Evolutionary conservation across 2,113 vertebrate genomes (phyloP), one percentile per base, ranked within the genome.

Genomic region (Probosciger aterrimus): DNA sequence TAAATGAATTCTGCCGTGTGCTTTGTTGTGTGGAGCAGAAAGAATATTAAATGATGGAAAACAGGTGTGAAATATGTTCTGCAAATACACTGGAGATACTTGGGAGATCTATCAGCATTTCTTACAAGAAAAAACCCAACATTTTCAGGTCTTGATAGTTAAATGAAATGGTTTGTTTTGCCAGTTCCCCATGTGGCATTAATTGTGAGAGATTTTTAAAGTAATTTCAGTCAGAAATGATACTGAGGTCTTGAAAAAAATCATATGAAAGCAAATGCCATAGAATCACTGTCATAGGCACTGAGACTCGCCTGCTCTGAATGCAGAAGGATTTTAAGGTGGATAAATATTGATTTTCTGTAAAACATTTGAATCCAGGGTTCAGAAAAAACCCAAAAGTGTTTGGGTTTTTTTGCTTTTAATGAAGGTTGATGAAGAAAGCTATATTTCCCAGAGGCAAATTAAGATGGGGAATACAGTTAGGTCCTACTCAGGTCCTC

Each of bases 61-160:
- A 43, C 85, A 96, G 70, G 95, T 97, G 90, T 9, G 13, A 96
- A 97, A 70, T 88, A 46, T 23, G 37, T 95, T 97, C 82, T 82
- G 14, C 18, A 16, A 97, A 93, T 94, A 95, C 50, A 95, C 90
- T 88, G 88, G 60, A 92, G 90, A 91, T 47, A 18, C 83, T 94
- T 90, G 90, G 53, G 64, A 84, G 69, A 89, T 94, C 86, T 94
- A 63, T 82, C 84, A 89, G 39, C 47, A 88, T 70, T 73, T 79
- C 18, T 11, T 85, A 35, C 50, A 67, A 47, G 18, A 47, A 95
- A 86, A 81, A 81, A 52, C 25, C 22, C 14, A 35, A 59, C 8
- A 52, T 53, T 86, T 93, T 84, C 20, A 74, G 31, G 17, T 35
- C 33, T 81, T 79, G 53, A n/a, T 73, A 88, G 60, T 78, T 41